These are phyloP conservation scores for Zoroaster sp. DNA, from an alignment of 53 echinoderm and acorn worm genomes.

Conservation along the genomic window DNA sequence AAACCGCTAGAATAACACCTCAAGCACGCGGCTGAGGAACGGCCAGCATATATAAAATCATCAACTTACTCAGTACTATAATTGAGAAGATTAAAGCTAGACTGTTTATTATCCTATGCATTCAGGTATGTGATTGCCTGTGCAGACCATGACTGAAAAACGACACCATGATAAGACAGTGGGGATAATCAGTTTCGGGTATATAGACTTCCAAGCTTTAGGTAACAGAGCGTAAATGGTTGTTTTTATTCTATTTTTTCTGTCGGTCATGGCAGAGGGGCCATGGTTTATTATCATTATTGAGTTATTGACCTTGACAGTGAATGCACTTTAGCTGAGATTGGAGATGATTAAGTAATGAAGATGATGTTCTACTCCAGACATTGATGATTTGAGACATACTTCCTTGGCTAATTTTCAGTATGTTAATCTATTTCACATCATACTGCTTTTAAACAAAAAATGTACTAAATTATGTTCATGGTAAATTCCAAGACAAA, in stretches of 20 bases:
- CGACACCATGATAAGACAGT: background rate
- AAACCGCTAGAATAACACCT: conserved; percentile 31
- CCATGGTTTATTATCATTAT: background rate
- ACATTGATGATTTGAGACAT: background rate
- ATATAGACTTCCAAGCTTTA: background rate
- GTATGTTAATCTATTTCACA: too few relatives aligned
- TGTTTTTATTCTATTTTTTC: background rate
- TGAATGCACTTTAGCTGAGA: conserved; percentile 15
- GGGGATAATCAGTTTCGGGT: conserved; percentile 6
- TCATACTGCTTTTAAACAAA: too few relatives aligned
- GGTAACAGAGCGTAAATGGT: conserved; percentile 8
- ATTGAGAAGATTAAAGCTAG: background rate
- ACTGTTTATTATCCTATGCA: conserved; percentile 44
- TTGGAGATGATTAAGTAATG: background rate
- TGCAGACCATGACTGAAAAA: background rate
- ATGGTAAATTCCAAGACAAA: too few relatives aligned
- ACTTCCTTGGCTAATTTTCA: background rate
- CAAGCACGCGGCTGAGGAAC: background rate
- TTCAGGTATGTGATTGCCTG: background rate
- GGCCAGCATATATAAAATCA: background rate
- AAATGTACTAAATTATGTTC: too few relatives aligned
- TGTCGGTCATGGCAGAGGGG: too few relatives aligned
- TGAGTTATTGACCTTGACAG: conserved; percentile 4
- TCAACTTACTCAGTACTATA: conserved; percentile 34
- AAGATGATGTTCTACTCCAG: too few relatives aligned